phyloP scores from a whole-genome alignment of 2,888 invertebrate species.

The Ichneumoninae sp. region DNA sequence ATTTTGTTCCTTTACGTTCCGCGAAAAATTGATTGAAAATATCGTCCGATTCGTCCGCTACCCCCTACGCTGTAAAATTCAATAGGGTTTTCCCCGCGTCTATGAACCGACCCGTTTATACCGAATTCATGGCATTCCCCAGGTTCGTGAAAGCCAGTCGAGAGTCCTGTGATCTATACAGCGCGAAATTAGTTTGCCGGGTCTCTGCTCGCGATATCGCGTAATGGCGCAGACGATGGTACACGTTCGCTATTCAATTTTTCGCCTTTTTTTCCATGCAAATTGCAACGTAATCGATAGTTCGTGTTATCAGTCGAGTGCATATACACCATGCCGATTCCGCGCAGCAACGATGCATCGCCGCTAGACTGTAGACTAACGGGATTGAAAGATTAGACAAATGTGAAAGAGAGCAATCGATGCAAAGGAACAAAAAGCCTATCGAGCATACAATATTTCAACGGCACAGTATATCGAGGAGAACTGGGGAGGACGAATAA shows the following conservation, averaged over 20 bases:
- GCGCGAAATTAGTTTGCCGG: neutral
- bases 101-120: neutral
- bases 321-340: neutral
- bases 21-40: neutral
- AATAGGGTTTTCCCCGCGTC: neutral
- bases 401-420: neutral
- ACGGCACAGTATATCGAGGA: neutral
- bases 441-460: neutral
- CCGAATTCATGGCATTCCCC: neutral
- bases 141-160: neutral
- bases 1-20: neutral
- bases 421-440: neutral
- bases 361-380: neutral
- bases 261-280: neutral
- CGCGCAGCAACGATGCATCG: neutral
- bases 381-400: conserved; percentile 8
- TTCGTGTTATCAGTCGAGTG: neutral
- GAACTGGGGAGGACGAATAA: neutral
- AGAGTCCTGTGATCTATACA: neutral
- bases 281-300: neutral
- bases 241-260: neutral
- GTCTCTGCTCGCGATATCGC: neutral
- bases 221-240: neutral
- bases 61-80: neutral
- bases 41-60: neutral